Base-by-base conservation (phyloP, 2,113 vertebrate genomes). In the Nesoenas mayeri region DNA sequence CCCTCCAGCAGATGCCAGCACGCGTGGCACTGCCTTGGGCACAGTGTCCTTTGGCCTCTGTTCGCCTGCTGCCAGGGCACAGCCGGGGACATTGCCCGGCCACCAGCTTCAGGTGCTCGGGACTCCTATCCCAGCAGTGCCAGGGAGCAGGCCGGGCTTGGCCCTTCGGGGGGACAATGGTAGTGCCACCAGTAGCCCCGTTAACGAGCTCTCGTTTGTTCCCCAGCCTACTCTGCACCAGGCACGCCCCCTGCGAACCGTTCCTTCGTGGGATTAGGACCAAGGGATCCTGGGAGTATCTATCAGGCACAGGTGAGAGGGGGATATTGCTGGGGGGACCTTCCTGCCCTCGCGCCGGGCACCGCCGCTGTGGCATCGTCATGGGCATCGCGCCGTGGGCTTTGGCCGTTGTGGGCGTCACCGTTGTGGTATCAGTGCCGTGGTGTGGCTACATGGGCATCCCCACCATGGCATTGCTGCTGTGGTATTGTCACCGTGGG, bases 291-390 rank as follows among this genome's bases (percentile, higher is more conserved):
- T 91, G 98, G 98, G 92, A 99, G 99, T 98, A 98, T 99, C 95
- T 99, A 99, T 98, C 99, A 99, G 98, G 98, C 99, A 96, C 99
- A 99, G 99, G 99, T 99, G 98, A 98, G 98, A 97, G 97, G 19
- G 84, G 96, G 91, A 96, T 96, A 96, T 88, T 95, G 96, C 28
- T 95, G 95, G 88, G 92, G 91, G 96, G 78, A 62, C 79, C 57
- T 47, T 89, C 54, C 85, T 95, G 74, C 94, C 92, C 88, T 65
- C 32, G 0, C 31, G 81, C 70, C 0, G 5, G 61, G 70, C 91
- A 91, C 32, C 22, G 8, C 91, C 5, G 0, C 71, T 3, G 6
- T 80, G 79, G 74, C 79, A 72, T 48, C 42, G 22, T 57, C 3
- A 0, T 58, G 42, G 67, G 47, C 72, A 44, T 79, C 10, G 2